These are phyloP conservation scores for Melanocharis versteri DNA, from an alignment of 2,113 vertebrate species.

Conservation along the genomic window DNA sequence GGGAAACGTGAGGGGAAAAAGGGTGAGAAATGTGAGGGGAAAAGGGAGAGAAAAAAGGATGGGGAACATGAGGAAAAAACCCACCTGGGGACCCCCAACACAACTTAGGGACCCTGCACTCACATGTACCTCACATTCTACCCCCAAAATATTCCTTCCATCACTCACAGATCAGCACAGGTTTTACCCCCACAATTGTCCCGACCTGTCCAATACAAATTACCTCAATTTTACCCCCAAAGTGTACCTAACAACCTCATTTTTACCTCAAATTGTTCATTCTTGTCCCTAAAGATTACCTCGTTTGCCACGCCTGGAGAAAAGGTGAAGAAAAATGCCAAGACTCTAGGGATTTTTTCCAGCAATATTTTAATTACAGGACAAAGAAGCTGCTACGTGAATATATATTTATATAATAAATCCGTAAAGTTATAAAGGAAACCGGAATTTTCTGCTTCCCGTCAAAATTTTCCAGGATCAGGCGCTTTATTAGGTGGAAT, in stretches of 20 bases:
- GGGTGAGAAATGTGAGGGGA: too few species aligned
- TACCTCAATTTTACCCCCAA: background rate
- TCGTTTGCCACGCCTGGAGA: fast-evolving
- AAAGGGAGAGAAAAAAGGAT: background rate
- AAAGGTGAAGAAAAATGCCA: background rate
- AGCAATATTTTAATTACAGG: constrained; percentile 14
- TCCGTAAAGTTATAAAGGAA: background rate
- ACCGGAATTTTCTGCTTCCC: background rate
- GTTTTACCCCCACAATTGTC: background rate
- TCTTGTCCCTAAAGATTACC: background rate
- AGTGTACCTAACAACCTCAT: background rate
- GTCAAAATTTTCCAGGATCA: background rate
- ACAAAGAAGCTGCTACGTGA: constrained; percentile 3
- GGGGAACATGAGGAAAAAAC: background rate
- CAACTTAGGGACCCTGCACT: fast-evolving
- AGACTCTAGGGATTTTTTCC: background rate
- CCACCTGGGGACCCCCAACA: background rate
- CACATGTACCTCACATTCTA: background rate
- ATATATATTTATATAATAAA: constrained; percentile 8
- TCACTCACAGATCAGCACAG: background rate
- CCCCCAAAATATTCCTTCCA: background rate
- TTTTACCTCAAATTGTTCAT: background rate
- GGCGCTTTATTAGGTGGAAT: background rate
- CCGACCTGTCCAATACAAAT: background rate
- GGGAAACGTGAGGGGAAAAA: background rate